Evolutionary conservation across 2,797 vertebrate species (phyloP), one percentile per base, ranked within the genome.

Genomic region (Scomberomorus guttatus): DNA sequence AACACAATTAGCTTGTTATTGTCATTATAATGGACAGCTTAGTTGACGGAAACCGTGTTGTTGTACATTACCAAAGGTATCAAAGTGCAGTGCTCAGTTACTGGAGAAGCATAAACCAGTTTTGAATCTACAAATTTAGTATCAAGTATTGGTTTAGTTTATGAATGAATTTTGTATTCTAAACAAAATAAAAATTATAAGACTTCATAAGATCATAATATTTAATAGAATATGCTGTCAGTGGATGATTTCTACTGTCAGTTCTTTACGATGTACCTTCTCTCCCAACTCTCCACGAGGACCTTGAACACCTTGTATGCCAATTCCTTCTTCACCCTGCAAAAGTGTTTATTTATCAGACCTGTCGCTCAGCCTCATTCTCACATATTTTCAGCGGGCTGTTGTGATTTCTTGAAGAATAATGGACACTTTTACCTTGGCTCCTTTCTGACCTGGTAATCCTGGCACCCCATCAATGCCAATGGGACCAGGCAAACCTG

Each of bases 381-480:
- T 80, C 1, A 5, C 52, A 20, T 60, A 34, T 17, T 66, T 34
- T 27, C 44, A 20, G 0, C 18, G 4, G 6, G 22, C 0, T n/a
- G 1, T 10, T 63, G 3, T 4, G 54, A 8, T 11, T 34, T 37
- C 1, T 27, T n/a, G n/a, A 9, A 37, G 29, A 55, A 3, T 17
- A 24, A 51, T 14, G 22, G 4, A 25, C 18, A n/a, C 10, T 42
- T 58, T 80, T 86, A 97, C 97, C 95, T 96, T 97, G 63, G 94
- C 93, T 83, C 97, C 97, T 75, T 87, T 95, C 52, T 90, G 90
- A 75, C 97, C 97, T n/a, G 93, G 80, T 54, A 91, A 59, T 68
- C 97, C 97, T 79, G 95, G 92, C n/a, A 83, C 46, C 6, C 97
- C 97, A 72, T 95, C 95, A n/a, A 96, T 80, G 11, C 97, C 97